phyloP scores from a whole-genome alignment of 2,888 invertebrate genomes.

The Synergus itoensis region DNA sequence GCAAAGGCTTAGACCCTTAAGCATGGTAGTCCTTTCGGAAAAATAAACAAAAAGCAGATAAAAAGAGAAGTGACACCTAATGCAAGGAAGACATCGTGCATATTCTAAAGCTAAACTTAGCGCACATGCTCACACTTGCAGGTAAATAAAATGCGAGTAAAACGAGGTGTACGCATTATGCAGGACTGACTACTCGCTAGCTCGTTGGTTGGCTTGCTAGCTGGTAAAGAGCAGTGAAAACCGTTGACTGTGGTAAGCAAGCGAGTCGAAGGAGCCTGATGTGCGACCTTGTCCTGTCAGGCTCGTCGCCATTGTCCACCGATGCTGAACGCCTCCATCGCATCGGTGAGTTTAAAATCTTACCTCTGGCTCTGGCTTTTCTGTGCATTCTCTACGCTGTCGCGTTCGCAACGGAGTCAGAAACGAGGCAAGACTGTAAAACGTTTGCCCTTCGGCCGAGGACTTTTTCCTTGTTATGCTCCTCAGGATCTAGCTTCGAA shows the following conservation, averaged over 20 bases:
- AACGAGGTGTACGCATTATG: constrained; percentile 25
- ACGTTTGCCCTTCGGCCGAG: constrained; percentile 43
- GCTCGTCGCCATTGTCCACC: constrained; percentile 71
- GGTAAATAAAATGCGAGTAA: constrained; percentile 32
- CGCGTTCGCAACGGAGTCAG: constrained; percentile 41
- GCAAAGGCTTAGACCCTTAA: neutral
- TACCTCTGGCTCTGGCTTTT: constrained; percentile 47
- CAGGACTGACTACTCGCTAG: neutral
- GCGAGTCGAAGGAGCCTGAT: constrained; percentile 54
- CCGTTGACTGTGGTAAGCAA: constrained; percentile 48
- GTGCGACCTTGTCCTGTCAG: constrained; percentile 71
- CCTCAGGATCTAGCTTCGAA: constrained; percentile 46
- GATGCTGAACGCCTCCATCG: constrained; percentile 66
- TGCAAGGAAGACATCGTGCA: neutral
- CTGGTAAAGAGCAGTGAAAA: constrained; percentile 54
- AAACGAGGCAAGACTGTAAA: constrained; percentile 42
- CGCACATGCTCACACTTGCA: constrained; percentile 9
- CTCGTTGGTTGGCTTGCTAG: constrained; percentile 42
- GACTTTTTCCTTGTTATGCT: constrained; percentile 42
- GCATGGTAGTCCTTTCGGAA: neutral
- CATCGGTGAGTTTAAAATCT: constrained; percentile 63
- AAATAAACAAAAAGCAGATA: neutral
- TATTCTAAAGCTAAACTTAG: neutral
- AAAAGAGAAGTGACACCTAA: constrained; percentile 1
- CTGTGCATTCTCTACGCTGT: constrained; percentile 36